A percentile compares a stretch with the other conserved stretches of the same genome.
These are phyloP conservation scores for Rhynchophorus ferrugineus DNA, from an alignment of 1,140 invertebrate species.

Conservation along the genomic window DNA sequence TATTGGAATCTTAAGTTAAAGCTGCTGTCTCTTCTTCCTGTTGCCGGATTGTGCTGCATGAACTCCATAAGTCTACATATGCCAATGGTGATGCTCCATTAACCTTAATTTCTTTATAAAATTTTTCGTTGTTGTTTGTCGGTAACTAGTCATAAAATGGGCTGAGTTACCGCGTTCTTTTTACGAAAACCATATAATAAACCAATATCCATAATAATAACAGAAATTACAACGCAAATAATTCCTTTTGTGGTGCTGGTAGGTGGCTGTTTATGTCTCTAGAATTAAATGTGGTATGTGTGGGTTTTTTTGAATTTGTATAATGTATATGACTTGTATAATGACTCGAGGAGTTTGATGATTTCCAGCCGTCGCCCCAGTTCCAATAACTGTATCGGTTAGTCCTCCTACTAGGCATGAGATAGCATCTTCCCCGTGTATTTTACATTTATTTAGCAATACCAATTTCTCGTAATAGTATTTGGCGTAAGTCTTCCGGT, in stretches of 20 bases:
- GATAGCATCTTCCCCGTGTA: constrained; percentile 23
- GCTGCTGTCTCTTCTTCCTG: not conserved
- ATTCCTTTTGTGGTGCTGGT: too few relatives aligned
- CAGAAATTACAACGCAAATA: constrained; percentile 4
- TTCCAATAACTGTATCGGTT: not conserved
- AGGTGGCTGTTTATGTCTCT: too few relatives aligned
- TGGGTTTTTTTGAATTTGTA: too few relatives aligned
- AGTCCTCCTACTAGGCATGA: not conserved
- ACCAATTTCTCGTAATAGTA: constrained; percentile 26
- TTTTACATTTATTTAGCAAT: constrained; percentile 35
- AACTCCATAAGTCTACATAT: constrained; percentile 15
- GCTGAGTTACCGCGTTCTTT: not conserved
- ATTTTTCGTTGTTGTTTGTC: constrained; percentile 5
- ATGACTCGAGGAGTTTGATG: not conserved
- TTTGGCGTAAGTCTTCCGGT: constrained; percentile 4
- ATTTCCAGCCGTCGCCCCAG: not conserved
- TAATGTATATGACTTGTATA: too few relatives aligned
- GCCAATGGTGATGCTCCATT: constrained; percentile 2
- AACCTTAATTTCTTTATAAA: constrained; percentile 5
- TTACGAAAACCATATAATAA: not conserved
- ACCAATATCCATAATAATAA: not conserved
- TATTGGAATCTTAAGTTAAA: not conserved
- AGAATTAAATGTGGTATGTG: too few relatives aligned
- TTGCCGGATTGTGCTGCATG: constrained; percentile 2
- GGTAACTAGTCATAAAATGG: constrained; percentile 4